Evolutionary conservation across 2,888 invertebrate species (phyloP), one percentile per base, ranked within the genome.

Genomic region (Xylocampa areola): DNA sequence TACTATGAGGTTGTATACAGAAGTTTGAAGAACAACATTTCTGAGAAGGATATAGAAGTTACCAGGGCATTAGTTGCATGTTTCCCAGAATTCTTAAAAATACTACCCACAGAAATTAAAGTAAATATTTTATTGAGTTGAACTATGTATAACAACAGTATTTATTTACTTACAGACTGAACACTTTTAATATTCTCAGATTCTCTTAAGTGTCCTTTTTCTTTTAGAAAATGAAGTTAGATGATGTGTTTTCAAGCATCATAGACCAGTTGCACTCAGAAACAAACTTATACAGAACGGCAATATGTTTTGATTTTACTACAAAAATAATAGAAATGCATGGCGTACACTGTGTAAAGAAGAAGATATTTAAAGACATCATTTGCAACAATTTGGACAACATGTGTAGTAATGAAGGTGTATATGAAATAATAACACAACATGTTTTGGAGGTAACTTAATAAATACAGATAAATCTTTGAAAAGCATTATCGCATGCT

Each of bases 1-100:
- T 94, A 89, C 57, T 90, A 91, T 81, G 92, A 92, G 77, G 91
- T 92, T 10, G 77, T 93, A 25, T 89, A 87, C 55, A 78, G 75
- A 19, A 84, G 79, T 44, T 62, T 93, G 2, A 85, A 81, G 39
- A 89, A 86, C 60, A 68, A 77, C 10, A 67, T 87, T 11, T 21
- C 70, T 41, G 87, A 88, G 32, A 89, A 86, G 65, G 86, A 91
- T 67, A 62, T 84, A 8, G 81, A 87, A 67, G 71, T 88, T 1
- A 87, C 87, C 19, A 80, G 82, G 45, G 62, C 85, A 37, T 79
- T 85, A 2, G 77, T 85, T 37, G 66, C 80, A 19, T 89, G 88
- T 64, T 68, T 87, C 6, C 49, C 84, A 33, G 67, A 81, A 49
- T 76, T 91, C 37, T 72, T 88, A 14, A 77, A 76, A 59, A 68